phyloP scores from a whole-genome alignment of 2,888 invertebrate species.

The Luperina testacea region DNA sequence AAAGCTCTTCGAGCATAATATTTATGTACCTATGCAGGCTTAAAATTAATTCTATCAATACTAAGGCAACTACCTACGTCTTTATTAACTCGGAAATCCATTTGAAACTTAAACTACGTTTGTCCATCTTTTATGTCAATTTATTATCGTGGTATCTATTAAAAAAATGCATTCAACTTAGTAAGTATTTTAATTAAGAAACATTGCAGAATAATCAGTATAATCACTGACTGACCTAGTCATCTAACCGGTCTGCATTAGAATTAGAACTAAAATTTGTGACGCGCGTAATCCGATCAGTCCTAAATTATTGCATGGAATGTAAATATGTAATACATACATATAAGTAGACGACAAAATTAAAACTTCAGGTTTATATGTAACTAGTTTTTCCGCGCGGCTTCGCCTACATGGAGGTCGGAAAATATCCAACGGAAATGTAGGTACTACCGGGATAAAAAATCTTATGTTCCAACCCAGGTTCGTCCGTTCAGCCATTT shows the following conservation, averaged over 20 bases:
- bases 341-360: slow-evolving; percentile 14
- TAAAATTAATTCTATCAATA: slow-evolving; percentile 1
- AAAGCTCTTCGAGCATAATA: neutral
- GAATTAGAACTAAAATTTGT: slow-evolving; percentile 58
- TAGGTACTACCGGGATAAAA: neutral
- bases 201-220: slow-evolving; percentile 56
- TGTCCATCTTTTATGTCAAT: neutral
- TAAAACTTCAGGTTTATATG: neutral
- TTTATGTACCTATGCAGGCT: neutral
- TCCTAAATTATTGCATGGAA: slow-evolving; percentile 29
- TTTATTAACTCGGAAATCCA: slow-evolving; percentile 12
- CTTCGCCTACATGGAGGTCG: neutral
- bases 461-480: neutral
- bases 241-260: slow-evolving; percentile 52
- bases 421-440: neutral
- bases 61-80: neutral
- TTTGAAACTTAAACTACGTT: neutral
- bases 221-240: slow-evolving; percentile 60
- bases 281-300: slow-evolving; percentile 53
- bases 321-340: neutral
- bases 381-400: neutral
- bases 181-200: slow-evolving; percentile 58
- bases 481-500: neutral
- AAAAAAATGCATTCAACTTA: slow-evolving; percentile 35
- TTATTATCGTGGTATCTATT: slow-evolving; percentile 9